phyloP scores from a whole-genome alignment of 2,113 vertebrate genomes.

The Chloebia gouldiae region DNA sequence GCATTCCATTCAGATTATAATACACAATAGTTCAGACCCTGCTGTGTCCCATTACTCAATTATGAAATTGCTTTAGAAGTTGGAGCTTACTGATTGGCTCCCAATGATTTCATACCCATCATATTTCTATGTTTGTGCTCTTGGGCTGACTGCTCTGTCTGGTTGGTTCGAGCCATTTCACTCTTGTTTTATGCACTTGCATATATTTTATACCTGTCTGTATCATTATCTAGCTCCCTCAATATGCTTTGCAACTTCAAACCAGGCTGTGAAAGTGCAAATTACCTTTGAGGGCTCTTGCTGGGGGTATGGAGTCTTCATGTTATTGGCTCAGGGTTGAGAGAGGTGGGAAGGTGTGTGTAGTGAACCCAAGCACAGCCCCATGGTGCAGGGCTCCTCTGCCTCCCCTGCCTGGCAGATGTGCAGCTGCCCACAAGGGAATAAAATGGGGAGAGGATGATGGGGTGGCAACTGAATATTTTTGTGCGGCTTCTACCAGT shows the following conservation, averaged over 20 bases:
- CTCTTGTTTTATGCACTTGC: neutral
- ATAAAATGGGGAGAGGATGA: neutral
- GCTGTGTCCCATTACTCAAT: constrained; percentile 72
- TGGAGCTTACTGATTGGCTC: constrained; percentile 66
- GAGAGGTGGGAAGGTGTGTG: neutral
- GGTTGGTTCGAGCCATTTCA: constrained; percentile 60
- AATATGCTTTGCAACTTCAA: neutral
- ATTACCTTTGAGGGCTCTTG: neutral
- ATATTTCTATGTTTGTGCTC: constrained; percentile 65
- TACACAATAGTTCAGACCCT: constrained; percentile 70
- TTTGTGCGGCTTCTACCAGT: neutral
- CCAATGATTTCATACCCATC: constrained; percentile 67
- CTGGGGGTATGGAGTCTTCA: neutral
- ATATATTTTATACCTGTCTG: neutral
- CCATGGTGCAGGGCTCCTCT: neutral
- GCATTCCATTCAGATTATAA: constrained; percentile 73
- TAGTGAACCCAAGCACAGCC: neutral
- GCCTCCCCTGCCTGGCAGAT: neutral
- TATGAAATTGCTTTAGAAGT: constrained; percentile 72
- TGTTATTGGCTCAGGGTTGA: neutral
- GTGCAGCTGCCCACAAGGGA: neutral
- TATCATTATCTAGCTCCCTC: neutral
- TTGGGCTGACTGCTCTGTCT: constrained; percentile 60
- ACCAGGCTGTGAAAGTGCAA: neutral
- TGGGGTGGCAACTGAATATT: neutral